phyloP scores from a whole-genome alignment of 2,888 invertebrate species.

The Megalurothrips usitatus region DNA sequence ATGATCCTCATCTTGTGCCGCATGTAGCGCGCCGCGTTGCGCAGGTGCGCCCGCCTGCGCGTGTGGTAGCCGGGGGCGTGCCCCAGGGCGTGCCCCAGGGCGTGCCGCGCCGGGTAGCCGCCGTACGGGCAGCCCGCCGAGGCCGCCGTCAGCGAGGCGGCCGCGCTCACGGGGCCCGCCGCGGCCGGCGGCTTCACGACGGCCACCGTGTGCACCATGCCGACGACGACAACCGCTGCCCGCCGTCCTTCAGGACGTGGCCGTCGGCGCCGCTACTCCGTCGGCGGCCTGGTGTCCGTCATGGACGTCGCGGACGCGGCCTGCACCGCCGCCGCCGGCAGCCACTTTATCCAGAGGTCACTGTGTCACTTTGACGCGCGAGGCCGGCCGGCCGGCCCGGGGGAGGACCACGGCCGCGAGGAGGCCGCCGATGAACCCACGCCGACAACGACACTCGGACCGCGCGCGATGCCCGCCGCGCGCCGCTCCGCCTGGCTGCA shows the following conservation, averaged over 20 bases:
- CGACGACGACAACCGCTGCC: too few relatives aligned
- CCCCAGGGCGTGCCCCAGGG: background rate
- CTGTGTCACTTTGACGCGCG: constrained; percentile 19
- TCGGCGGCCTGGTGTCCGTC: too few relatives aligned
- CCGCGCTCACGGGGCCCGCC: background rate
- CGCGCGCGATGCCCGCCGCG: background rate
- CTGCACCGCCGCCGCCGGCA: background rate
- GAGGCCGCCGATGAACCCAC: background rate
- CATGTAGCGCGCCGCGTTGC: background rate
- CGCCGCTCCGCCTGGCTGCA: background rate
- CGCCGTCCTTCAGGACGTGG: background rate
- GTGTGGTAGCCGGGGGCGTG: constrained; percentile 15
- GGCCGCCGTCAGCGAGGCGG: background rate
- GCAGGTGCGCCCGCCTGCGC: background rate
- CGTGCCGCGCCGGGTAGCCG: background rate
- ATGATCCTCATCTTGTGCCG: background rate
- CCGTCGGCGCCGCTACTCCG: too few relatives aligned
- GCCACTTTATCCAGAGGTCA: constrained; percentile 23
- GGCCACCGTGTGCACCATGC: constrained; percentile 1
- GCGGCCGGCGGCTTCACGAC: background rate
- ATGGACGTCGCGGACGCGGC: background rate
- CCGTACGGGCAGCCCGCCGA: background rate
- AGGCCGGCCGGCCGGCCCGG: background rate
- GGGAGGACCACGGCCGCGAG: background rate
- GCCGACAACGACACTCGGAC: background rate